Conservation (phyloP, 2,113 vertebrate genomes). For the Actinemys pallida region DNA sequence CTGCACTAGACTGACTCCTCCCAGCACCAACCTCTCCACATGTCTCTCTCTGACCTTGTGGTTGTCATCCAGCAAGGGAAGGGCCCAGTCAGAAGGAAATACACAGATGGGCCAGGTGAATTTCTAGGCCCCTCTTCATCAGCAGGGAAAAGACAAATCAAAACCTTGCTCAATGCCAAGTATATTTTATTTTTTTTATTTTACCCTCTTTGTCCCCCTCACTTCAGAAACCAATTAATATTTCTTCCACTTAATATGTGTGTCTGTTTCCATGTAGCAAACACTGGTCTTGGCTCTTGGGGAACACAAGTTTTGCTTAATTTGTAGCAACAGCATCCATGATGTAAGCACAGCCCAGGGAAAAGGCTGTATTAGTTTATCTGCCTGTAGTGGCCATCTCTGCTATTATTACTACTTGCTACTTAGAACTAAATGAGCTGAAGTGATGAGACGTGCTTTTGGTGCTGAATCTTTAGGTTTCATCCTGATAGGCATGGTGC, state of each 20-base stretch:
- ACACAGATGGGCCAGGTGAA: not conserved
- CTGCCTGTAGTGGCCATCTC: not conserved
- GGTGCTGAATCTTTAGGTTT: rapidly evolving
- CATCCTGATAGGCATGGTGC: not conserved
- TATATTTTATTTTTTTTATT: not conserved
- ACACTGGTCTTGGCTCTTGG: not conserved
- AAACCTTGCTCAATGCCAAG: not conserved
- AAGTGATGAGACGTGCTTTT: not conserved
- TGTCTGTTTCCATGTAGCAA: not conserved
- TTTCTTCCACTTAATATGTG: not conserved
- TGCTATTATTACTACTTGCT: not conserved
- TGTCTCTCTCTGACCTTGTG: not conserved
- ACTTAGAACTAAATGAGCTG: not conserved
- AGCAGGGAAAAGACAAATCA: not conserved
- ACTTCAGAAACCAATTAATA: not conserved
- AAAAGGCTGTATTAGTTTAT: slow-evolving; percentile 13
- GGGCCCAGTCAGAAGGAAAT: not conserved
- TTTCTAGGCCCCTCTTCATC: not conserved
- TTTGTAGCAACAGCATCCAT: not conserved
- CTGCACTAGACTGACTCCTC: not conserved
- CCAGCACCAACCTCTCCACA: not conserved
- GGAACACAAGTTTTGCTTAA: not conserved
- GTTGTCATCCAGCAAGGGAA: not conserved
- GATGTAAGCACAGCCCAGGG: not conserved
- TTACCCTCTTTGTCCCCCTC: not conserved